Evolutionary conservation across 2,113 vertebrate genomes (phyloP).

Genomic region (Platysteira castanea): DNA sequence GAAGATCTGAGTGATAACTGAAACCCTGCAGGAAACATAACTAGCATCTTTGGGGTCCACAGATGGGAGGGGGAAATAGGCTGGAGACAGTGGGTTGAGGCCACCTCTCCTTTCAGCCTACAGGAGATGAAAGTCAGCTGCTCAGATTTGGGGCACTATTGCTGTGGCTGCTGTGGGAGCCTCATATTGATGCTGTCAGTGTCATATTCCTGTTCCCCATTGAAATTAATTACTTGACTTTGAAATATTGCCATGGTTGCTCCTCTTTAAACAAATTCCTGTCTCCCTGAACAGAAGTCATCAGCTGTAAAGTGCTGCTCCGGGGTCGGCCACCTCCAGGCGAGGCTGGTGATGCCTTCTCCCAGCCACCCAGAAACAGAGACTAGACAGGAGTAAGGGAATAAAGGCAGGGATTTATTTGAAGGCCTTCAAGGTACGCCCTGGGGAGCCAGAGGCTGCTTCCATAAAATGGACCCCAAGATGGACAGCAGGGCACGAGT

Average conservation of each 20-base stretch:
- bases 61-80: background rate
- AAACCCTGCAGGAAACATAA: background rate
- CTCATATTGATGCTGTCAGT: background rate
- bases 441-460: too few relatives aligned
- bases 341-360: too few relatives aligned
- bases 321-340: background rate
- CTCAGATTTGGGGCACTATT: background rate
- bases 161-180: background rate
- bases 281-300: background rate
- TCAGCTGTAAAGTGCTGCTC: background rate
- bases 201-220: background rate
- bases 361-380: too few relatives aligned
- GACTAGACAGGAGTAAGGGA: too few relatives aligned
- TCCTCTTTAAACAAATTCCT: slow-evolving; percentile 2
- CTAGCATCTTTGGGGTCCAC: background rate
- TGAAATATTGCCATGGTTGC: background rate
- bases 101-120: background rate
- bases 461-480: too few relatives aligned
- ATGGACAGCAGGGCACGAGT: too few relatives aligned
- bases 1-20: background rate
- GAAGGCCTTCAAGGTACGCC: too few relatives aligned
- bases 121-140: background rate
- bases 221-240: background rate
- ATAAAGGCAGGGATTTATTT: too few relatives aligned
- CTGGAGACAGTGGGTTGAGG: background rate